Base-by-base conservation (phyloP, 37 sponge, comb jelly and placozoan species). In the Agelas oroides region DNA sequence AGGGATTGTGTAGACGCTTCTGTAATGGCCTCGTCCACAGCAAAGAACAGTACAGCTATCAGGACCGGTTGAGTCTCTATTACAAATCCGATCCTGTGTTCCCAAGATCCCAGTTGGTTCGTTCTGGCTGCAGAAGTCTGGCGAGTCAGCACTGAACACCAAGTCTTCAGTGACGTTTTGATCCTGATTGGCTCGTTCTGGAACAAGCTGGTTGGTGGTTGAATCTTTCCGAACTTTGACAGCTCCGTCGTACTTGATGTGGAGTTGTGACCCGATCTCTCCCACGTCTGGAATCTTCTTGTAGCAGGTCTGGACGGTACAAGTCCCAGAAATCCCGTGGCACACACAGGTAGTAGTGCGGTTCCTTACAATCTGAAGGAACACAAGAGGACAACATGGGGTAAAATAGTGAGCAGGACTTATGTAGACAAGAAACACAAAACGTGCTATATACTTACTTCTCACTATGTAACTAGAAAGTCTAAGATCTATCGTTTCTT, bases 301-400 rank as follows among this genome's bases (percentile, higher is more conserved):
- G 81, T 81, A 89, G 60, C 93, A 93, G 27, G 89, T 86, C 59
- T 89, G 89, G 28, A 88, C 68, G 28, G 65, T 53, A 59, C 93
- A 93, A 30, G 82, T 84, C 12, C 89, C 93, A 0, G 93, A 85
- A 3, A 93, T 37, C 37, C 93, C 93, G 70, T 77, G 84, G 36
- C 89, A 93, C 17, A 58, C 73, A 62, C 93, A 93, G 0, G 35
- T 25, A 3, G 28, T 34, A 17, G 27, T 35, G 20, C 21, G 54
- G 0, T 54, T 35, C 6, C 38, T 39, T 11, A 74, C 0, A 2
- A 58, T 33, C 89, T 85, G 61, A 0, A 25, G 38, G 8, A 69
- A 21, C 56, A 79, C 12, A 46, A 55, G 21, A 37, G 67, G 11
- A 30, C 18, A 18, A 16, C 11, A 35, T 14, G 38, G 46, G 38